phyloP scores from a whole-genome alignment of 2,113 vertebrate genomes.

The Malurus cyaneus region DNA sequence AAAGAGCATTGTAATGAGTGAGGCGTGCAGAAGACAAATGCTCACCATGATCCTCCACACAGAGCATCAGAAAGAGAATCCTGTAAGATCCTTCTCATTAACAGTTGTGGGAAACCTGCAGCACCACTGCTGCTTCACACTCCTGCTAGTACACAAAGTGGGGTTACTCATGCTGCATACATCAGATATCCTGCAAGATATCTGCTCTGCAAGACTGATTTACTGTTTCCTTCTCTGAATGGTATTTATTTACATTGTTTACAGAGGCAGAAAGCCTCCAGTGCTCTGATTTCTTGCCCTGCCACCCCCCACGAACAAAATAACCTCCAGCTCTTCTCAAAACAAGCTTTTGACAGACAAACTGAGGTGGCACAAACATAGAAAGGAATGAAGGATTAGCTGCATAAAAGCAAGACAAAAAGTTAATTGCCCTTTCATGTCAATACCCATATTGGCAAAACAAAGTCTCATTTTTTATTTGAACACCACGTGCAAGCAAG shows the following conservation, averaged over 20 bases:
- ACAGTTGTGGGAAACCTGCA: background rate
- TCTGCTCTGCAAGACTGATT: slow-evolving; percentile 8
- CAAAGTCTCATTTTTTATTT: slow-evolving; percentile 54
- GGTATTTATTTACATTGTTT: slow-evolving; percentile 27
- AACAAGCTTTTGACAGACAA: slow-evolving; percentile 8
- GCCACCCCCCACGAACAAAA: background rate
- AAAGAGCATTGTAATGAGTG: background rate
- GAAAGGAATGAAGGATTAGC: slow-evolving; percentile 12
- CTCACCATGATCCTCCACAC: background rate
- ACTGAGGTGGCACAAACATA: slow-evolving; percentile 3
- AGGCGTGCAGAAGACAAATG: background rate
- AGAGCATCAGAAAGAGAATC: background rate
- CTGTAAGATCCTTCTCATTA: background rate
- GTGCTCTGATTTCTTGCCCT: background rate
- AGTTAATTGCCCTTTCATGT: slow-evolving; percentile 55
- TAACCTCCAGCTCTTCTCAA: slow-evolving; percentile 9
- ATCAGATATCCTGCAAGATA: background rate
- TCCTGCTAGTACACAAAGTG: background rate
- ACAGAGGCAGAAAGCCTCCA: background rate
- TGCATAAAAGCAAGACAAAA: slow-evolving; percentile 64
- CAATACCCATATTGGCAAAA: slow-evolving; percentile 59
- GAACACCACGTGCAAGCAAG: slow-evolving; percentile 7
- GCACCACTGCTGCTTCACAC: background rate
- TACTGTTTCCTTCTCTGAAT: slow-evolving; percentile 25
- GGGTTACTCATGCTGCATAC: background rate